These are phyloP conservation scores for Heliconius himera DNA, from an alignment of 1,140 invertebrate species.

Conservation along the genomic window DNA sequence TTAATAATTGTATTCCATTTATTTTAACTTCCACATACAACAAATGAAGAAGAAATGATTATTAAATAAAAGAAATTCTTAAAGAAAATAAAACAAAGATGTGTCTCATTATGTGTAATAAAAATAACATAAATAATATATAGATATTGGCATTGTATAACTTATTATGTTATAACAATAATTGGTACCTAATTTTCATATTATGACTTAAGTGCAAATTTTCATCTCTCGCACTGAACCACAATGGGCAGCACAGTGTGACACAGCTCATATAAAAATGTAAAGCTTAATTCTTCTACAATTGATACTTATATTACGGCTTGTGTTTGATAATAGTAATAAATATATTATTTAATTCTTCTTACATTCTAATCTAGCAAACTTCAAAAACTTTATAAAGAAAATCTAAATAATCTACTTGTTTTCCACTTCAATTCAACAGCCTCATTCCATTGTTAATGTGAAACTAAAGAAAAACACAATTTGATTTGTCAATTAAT, in stretches of 20 bases:
- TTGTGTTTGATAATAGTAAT: slow-evolving; percentile 2
- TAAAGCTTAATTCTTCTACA: slow-evolving; percentile 17
- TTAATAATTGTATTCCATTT: too few species aligned
- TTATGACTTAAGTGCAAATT: slow-evolving; percentile 23
- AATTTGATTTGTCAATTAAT: slow-evolving; percentile 10
- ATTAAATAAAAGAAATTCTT: neutral
- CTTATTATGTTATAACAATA: slow-evolving; percentile 32
- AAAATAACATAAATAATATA: slow-evolving; percentile 31
- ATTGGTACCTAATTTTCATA: slow-evolving; percentile 32
- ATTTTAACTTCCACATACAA: neutral
- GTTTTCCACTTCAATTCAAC: neutral
- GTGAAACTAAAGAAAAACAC: neutral
- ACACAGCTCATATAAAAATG: slow-evolving; percentile 32
- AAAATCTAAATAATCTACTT: neutral
- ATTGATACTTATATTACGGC: slow-evolving; percentile 5
- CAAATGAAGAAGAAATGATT: neutral
- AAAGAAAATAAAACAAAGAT: slow-evolving; percentile 14
- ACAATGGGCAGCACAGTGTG: neutral
- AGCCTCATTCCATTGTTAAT: slow-evolving; percentile 9
- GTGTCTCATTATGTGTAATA: slow-evolving; percentile 29
- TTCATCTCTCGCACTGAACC: slow-evolving; percentile 7
- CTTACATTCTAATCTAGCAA: neutral
- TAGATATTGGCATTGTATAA: slow-evolving; percentile 33
- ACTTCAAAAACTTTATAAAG: slow-evolving; percentile 9
- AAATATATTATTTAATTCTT: slow-evolving; percentile 18